These are phyloP conservation scores for Lycophotia porphyrea DNA, from an alignment of 2,888 invertebrate genomes.

Conservation along the genomic window DNA sequence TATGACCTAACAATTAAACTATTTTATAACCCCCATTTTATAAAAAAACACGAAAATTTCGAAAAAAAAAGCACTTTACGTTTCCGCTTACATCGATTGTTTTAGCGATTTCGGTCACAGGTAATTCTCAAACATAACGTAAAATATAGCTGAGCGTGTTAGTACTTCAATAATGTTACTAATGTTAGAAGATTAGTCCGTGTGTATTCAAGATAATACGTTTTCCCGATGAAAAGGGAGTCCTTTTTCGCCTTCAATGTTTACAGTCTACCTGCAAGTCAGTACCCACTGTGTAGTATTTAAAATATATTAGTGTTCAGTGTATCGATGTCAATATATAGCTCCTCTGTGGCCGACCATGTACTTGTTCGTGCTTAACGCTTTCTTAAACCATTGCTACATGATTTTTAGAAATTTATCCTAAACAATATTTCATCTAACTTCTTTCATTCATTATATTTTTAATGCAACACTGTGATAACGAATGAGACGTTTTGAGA, in stretches of 20 bases:
- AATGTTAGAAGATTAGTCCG: slow-evolving; percentile 13
- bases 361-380: slow-evolving; percentile 22
- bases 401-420: not conserved
- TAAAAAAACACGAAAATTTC: slow-evolving; percentile 16
- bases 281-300: slow-evolving; percentile 13
- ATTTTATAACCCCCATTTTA: slow-evolving; percentile 53
- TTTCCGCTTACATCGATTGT: slow-evolving; percentile 50
- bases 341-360: slow-evolving; percentile 24
- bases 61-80: slow-evolving; percentile 23
- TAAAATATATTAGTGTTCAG: slow-evolving; percentile 22
- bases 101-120: slow-evolving; percentile 48
- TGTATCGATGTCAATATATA: slow-evolving; percentile 35
- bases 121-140: slow-evolving; percentile 16
- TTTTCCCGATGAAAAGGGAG: not conserved
- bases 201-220: not conserved
- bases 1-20: slow-evolving; percentile 81
- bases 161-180: not conserved
- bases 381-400: slow-evolving; percentile 27
- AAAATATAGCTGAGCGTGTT: slow-evolving; percentile 8
- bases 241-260: slow-evolving; percentile 15
- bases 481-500: slow-evolving; percentile 56
- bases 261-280: not conserved
- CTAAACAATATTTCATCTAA: slow-evolving; percentile 21
- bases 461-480: slow-evolving; percentile 66
- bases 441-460: slow-evolving; percentile 46